Evolutionary conservation across 2,888 invertebrate species (phyloP), one percentile per base, ranked within the genome.

Genomic region (Melikaiella ostensackeni): DNA sequence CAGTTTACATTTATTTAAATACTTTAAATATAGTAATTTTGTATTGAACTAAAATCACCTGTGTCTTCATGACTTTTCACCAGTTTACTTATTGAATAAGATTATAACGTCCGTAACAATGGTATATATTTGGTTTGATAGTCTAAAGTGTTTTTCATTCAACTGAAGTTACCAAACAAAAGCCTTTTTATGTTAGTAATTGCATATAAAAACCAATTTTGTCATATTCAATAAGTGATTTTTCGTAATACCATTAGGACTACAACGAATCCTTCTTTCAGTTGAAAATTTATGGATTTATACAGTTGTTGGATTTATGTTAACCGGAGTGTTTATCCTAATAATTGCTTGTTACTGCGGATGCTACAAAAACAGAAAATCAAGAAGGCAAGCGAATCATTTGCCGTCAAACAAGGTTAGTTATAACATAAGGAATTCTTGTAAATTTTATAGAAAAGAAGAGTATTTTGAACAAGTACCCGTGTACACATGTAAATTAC

Each of bases 251-350:
- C 55, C 4, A 5, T 33, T 24, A 55, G 38, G 30, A 30, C 24
- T 42, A 59, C 9, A 11, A 59, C 0, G 3, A 27, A 27, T 11
- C 3, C 1, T 59, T 59, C 83, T 92, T 92, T 33, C 91, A 95
- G 97, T 96, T 79, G 95, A 96, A 87, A 95, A 96, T 91, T 94
- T 97, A 82, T 97, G 96, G 95, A 93, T 97, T 82, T 97, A 96
- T 89, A 95, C 97, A 84, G 94, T 96, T 38, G 93, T 95, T 76
- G 93, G 94, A 63, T 93, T 95, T 82, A 91, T 93, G 74, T 88
- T 92, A 21, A 89, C 94, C 7, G 89, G 93, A 55, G 89, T 94
- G 59, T 86, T 95, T 75, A 90, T 95, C 55, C 91, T 94, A 21
- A 90, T 94, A 57, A 89, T 93, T 62, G 88, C 93, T 19, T 92